Evolutionary conservation across 30 jellyfish, hydroid and myxozoan species (phyloP), one percentile per base, ranked within the genome.

Genomic region (Aurelia aurita): DNA sequence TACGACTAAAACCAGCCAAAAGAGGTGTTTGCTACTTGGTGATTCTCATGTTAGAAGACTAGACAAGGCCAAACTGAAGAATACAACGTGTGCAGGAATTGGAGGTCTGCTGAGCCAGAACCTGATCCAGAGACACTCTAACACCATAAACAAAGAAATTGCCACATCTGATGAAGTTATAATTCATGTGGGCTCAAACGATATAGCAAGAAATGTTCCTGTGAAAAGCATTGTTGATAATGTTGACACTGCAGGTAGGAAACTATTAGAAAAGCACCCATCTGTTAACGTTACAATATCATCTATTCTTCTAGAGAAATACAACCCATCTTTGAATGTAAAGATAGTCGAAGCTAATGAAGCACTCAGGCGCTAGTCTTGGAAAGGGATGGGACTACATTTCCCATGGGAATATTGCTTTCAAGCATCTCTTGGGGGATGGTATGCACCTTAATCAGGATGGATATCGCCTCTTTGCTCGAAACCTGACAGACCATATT

Each of bases 361-460:
- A 20, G 74, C 74, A 16, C 45, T 62, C 19, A 62, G 35, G 35
- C 74, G 74, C 7, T n/a, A 62, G 74, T 26, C 35, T 62, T 62
- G 35, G 74, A 5, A 19, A 28, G 3, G 74, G 74, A 23, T 62
- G 20, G 45, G 35, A 62, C 14, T 62, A 13, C 74, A 23, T n/a
- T 26, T 12, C 19, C 45, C 74, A 62, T 62, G 35, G 45, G 28
- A 62, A 62, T 13, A 62, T 62, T 16, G 35, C 74, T 13, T 62
- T 62, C 45, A 62, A 23, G 28, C 74, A 62, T 14, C 74, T 62
- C 25, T 22, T 57, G 26, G 6, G 29, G 8, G 69, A 57, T 57
- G 69, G 69, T 14, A 57, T 57, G 69, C 69, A 57, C 31, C 69
- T 57, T 57, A 25, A 25, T 10, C 69, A 20, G 29, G 69, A 57